Base-by-base conservation (phyloP, 1,140 invertebrate genomes). In the Eubasilissa regina region DNA sequence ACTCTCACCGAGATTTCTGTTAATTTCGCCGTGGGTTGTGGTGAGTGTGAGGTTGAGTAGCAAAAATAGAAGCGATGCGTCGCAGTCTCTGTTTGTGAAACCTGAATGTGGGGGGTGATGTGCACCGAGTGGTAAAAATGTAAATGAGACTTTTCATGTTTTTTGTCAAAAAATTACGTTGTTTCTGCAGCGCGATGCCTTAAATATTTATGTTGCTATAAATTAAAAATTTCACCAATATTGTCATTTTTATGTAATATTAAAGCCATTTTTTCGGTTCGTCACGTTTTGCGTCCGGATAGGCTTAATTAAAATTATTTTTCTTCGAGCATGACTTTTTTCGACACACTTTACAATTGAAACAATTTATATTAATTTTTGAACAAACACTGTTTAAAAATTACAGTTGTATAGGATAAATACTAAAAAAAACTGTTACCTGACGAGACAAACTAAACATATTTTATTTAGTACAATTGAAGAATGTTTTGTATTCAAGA, bases 51-150 rank as follows among this genome's bases (percentile, higher is more conserved):
- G 75, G 10, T 35, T n/a, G n/a, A 35, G 9, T 17, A 9, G 17
- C 60, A 80, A 77, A 80, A 76, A 80, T 80, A 80, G 74, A 76
- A 25, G 79, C 74, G 79, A 60, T 47, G 11, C 79, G 76, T 73
- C 25, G n/a, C 43, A 4, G 66, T 3, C 47, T 21, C 19, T 7
- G 44, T 70, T 70, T 19, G 48, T 70, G 19, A 9, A 6, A 35
- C 17, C 48, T 70, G 45, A 70, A 70, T 19, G 66, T 17, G 44
- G 44, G 15, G 48, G 48, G 48, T 70, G 66, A 70, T 70, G 66
- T 15, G 43, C 66, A 70, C 66, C 21, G 66, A 70, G 48, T 70
- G 66, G 44, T 13, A 21, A 48, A 21, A 70, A 70, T 70, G 66
- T 70, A 70, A 70, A 70, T 70, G 45, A 70, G 66, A 0, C 66